Conservation (phyloP, 1,140 invertebrate species). For the Temnothorax longispinosus region DNA sequence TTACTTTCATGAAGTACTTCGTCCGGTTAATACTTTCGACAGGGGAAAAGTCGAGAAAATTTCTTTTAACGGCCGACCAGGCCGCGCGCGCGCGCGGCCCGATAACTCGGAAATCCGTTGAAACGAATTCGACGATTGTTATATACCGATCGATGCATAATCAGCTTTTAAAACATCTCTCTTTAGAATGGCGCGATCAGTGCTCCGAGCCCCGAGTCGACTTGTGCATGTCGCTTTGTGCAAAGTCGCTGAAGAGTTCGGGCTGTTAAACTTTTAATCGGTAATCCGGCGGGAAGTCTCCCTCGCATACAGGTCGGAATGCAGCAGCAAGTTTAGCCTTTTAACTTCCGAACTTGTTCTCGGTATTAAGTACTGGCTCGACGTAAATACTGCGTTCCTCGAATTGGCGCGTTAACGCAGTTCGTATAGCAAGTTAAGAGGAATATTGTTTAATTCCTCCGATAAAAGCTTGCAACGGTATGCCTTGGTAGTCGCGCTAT, state of each 20-base stretch:
- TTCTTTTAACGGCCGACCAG: background rate
- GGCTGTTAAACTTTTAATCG: constrained; percentile 60
- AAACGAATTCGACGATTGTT: constrained; percentile 37
- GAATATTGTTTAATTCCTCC: constrained; percentile 8
- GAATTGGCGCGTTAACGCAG: constrained; percentile 22
- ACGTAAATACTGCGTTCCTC: constrained; percentile 29
- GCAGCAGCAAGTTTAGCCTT: constrained; percentile 41
- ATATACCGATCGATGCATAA: constrained; percentile 8
- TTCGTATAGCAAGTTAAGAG: constrained; percentile 8
- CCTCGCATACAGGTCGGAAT: constrained; percentile 30
- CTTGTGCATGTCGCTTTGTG: constrained; percentile 27
- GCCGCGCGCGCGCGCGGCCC: background rate
- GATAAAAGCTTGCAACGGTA: background rate
- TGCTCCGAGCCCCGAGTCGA: background rate
- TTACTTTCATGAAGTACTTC: constrained; percentile 77
- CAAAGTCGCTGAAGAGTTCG: constrained; percentile 51
- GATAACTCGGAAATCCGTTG: constrained; percentile 12
- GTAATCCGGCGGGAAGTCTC: constrained; percentile 43
- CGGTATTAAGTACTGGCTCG: constrained; percentile 37
- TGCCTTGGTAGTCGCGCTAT: background rate
- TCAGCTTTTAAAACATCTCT: constrained; percentile 28
- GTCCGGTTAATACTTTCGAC: constrained; percentile 73
- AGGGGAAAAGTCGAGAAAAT: constrained; percentile 56
- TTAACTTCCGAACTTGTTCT: constrained; percentile 53
- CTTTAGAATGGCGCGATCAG: background rate